A percentile compares a stretch with the other conserved stretches of the same genome.
phyloP scores from a whole-genome alignment of 2,888 invertebrate species.

The Idaea straminata region DNA sequence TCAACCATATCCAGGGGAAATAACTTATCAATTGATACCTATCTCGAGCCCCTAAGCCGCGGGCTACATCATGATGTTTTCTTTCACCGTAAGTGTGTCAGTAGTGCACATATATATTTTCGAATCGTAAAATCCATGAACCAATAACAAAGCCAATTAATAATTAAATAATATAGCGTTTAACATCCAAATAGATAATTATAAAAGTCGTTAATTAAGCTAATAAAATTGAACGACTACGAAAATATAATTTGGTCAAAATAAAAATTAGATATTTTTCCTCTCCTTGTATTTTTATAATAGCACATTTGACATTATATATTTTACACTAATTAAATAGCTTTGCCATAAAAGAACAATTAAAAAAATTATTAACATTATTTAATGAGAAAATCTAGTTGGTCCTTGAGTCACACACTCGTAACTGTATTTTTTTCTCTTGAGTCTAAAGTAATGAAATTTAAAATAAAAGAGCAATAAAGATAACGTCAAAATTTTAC shows the following conservation, averaged over 20 bases:
- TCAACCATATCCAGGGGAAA: no score
- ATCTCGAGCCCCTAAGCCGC: no score
- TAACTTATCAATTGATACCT: no score
- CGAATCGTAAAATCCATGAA: no score
- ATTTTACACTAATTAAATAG: neutral
- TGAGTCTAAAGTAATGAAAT: neutral
- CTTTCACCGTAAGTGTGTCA: no score
- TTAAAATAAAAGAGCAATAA: neutral
- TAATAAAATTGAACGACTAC: no score
- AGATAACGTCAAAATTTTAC: neutral
- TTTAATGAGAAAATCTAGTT: conserved; percentile 5
- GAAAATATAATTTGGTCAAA: neutral
- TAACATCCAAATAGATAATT: no score
- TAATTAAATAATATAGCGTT: no score
- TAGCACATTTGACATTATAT: neutral
- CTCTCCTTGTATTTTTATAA: neutral
- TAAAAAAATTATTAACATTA: conserved; percentile 4
- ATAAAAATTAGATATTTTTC: neutral
- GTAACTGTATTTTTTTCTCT: neutral
- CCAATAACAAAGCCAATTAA: no score
- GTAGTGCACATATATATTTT: no score
- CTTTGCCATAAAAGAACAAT: neutral
- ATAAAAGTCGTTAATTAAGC: no score
- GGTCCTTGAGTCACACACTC: conserved; percentile 5
- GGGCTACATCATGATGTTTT: no score